phyloP scores from a whole-genome alignment of 1,140 invertebrate genomes.

The Ceratosolen fusciceps region DNA sequence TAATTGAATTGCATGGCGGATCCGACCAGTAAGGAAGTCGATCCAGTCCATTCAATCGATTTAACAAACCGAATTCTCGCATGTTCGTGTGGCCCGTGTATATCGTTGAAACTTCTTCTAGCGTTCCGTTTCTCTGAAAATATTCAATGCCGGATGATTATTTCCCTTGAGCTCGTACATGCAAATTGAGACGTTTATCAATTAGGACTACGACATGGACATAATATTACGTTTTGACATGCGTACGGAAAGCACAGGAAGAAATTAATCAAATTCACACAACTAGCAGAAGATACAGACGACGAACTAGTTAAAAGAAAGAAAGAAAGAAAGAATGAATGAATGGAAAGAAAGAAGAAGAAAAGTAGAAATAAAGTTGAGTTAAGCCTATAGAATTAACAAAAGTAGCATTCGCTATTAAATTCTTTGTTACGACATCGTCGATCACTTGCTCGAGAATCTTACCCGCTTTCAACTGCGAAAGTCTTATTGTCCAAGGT shows the following conservation, averaged over 20 bases:
- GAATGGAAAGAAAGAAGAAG: no score
- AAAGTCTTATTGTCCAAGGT: neutral
- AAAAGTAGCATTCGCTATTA: no score
- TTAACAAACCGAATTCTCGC: constrained; percentile 84
- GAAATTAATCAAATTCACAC: neutral
- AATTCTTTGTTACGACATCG: no score
- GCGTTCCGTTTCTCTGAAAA: constrained; percentile 84
- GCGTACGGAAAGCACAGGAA: neutral
- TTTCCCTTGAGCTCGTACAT: no score
- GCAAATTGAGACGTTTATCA: no score
- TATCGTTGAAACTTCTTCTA: constrained; percentile 85
- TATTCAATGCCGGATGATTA: no score
- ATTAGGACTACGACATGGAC: no score
- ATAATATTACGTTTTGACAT: neutral
- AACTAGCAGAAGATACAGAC: no score
- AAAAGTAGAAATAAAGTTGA: no score
- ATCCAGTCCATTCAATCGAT: constrained; percentile 82
- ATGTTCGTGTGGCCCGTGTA: constrained; percentile 83
- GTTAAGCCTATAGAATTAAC: no score
- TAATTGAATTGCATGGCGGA: constrained; percentile 83
- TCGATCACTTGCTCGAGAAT: neutral
- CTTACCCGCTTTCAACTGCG: neutral
- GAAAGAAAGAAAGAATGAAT: no score
- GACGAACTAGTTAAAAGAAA: no score
- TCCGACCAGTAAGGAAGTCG: constrained; percentile 83